These are phyloP conservation scores for Carettochelys insculpta DNA, from an alignment of 2,113 vertebrate genomes.

Conservation along the genomic window DNA sequence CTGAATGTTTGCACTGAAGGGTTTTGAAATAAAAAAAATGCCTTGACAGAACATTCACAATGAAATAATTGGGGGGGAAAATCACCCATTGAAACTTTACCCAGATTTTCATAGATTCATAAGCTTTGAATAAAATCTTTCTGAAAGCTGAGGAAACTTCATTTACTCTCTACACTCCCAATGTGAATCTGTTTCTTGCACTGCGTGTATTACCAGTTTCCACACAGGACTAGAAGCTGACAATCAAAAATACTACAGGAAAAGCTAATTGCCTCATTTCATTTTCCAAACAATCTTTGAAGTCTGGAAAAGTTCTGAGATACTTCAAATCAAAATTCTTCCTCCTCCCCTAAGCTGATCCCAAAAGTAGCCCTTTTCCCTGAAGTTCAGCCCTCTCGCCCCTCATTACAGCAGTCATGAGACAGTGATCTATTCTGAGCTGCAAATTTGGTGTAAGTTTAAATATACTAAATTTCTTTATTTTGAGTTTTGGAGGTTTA, in stretches of 20 bases:
- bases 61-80: neutral
- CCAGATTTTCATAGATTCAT: neutral
- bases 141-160: neutral
- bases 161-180: neutral
- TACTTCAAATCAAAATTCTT: neutral
- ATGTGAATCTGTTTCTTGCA: neutral
- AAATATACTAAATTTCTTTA: neutral
- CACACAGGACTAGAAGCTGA: neutral
- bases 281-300: neutral
- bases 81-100: neutral
- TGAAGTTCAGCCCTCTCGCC: neutral
- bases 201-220: neutral
- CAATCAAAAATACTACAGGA: neutral
- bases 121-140: neutral
- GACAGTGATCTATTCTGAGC: neutral
- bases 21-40: neutral
- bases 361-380: rapidly evolving
- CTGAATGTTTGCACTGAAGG: neutral
- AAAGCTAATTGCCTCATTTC: neutral
- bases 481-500: neutral
- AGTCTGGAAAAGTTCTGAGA: no score
- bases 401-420: neutral
- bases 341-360: neutral
- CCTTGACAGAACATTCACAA: neutral
- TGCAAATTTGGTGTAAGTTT: neutral